These are phyloP conservation scores for Ephydatia muelleri DNA, from an alignment of 37 sponge, comb jelly and placozoan species.

Conservation along the genomic window DNA sequence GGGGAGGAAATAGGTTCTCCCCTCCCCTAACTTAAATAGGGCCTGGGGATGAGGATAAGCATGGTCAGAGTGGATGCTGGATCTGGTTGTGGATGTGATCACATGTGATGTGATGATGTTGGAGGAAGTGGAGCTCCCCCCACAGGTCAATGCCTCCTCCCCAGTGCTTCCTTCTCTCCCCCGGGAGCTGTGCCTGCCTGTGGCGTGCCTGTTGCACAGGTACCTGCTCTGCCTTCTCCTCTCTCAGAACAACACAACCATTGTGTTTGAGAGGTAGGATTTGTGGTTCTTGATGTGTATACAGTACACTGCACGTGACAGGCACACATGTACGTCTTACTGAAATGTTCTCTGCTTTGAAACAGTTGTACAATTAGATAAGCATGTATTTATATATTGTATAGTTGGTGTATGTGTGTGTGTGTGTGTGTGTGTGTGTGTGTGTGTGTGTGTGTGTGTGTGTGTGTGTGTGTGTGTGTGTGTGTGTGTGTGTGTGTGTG, in stretches of 20 bases:
- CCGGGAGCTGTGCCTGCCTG: slow-evolving; percentile 52
- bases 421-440: no score
- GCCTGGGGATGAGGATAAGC: no score
- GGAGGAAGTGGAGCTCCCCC: slow-evolving; percentile 20
- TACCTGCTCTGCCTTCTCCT: slow-evolving; percentile 69
- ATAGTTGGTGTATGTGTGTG: no score
- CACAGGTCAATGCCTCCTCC: background rate
- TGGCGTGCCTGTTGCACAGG: slow-evolving; percentile 68
- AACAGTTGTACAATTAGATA: background rate
- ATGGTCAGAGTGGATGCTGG: slow-evolving; percentile 52
- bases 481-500: background rate
- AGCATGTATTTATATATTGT: no score
- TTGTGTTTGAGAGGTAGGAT: slow-evolving; percentile 84
- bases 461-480: no score
- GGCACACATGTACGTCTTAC: no score
- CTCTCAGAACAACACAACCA: slow-evolving; percentile 74
- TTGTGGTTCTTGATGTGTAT: no score
- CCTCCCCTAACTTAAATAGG: no score
- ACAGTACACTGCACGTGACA: no score
- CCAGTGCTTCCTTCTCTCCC: slow-evolving; percentile 44
- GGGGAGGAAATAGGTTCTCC: no score
- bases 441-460: no score
- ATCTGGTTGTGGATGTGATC: slow-evolving; percentile 78
- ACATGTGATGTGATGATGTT: slow-evolving; percentile 14
- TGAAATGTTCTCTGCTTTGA: no score